Base-by-base conservation (phyloP, 2,113 vertebrate genomes). In the Motacilla alba region DNA sequence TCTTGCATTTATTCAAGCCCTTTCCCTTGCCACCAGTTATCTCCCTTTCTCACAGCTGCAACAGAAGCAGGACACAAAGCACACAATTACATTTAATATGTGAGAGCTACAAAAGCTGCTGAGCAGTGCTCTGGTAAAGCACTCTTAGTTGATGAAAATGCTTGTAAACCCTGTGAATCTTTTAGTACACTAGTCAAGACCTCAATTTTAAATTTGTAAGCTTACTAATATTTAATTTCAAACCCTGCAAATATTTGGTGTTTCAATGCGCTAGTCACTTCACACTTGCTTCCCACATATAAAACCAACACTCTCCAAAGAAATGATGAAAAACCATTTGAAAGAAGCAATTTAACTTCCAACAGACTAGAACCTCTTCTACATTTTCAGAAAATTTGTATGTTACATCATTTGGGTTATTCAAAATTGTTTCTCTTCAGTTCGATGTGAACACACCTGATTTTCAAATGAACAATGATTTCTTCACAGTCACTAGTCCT, bases 21-120 rank as follows among this genome's bases (percentile, higher is more conserved):
- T 92, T 79, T 92, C 63, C 43, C 62, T 74, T 67, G 73, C 58
- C 78, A 93, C 44, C 70, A 67, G 75, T 49, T 69, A 58, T 50
- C 76, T 78, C 53, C 53, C 85, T 88, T 76, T 83, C 83, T 88
- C 67, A 68, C 3, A 55, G 74, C 86, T 96, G 95, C 77, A 89
- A 88, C 58, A 93, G 83, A 92, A 95, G 70, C 41, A 83, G 64
- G 67, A 82, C 66, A 67, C 30, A 89, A 87, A 94, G 55, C 76
- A 90, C 47, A 90, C 28, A 83, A 56, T 56, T 63, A 41, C 28
- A 60, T 75, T 90, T 80, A 72, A 90, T 93, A 89, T 46, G 79
- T 9, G 17, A 90, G 69, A 94, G 56, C 11, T 52, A 50, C 43
- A 75, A 53, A 59, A 64, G 39, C 3, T 84, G 39, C 50, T 44